Base-by-base conservation (phyloP, 1,140 invertebrate genomes). In the Liolophura sinensis region DNA sequence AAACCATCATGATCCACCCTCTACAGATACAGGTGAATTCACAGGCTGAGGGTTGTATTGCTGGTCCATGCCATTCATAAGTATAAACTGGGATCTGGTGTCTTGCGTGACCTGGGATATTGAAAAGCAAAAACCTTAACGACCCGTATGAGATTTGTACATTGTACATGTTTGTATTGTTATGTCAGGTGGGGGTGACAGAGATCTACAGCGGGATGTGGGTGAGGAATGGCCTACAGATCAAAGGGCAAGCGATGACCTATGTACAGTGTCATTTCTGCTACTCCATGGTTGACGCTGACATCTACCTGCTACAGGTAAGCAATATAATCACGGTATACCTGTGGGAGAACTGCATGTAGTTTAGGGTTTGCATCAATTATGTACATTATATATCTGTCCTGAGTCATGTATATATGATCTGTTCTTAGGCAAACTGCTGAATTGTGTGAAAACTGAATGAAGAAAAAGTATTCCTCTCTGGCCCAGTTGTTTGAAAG, bases 251-350 rank as follows among this genome's bases (percentile, higher is more conserved):
- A 86, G 95, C 96, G 7, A 98, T 98, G 94, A 98, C 96, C 22
- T 99, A 98, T 80, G 95, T 98, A 71, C 96, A 98, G 82, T 96
- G 94, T 67, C 97, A 98, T 86, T 98, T 98, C 85, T 97, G 95
- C 85, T 97, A 97, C 84, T 97, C 95, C 1, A 97, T 98, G 93
- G 93, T 96, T 0, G 96, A 98, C 86, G 93, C 96, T 75, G 96
- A 98, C 87, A 87, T 98, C 50, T 98, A 94, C 86, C 89, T 98
- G 57, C 72, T 84, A 69, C 83, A 85, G 79, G 81, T 83, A 67
- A 67, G 50, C 51, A 54, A 54, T 54, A 3, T 54, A 12, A n/a
- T 20, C 12, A 7, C 51, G 12, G 51, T 54, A 24, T 12, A n/a
- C 18, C 51, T 54, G 18, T 24, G 7, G 3, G n/a, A n/a, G n/a